These are phyloP conservation scores for Anastrepha obliqua DNA, from an alignment of 1,140 invertebrate genomes.

Conservation along the genomic window DNA sequence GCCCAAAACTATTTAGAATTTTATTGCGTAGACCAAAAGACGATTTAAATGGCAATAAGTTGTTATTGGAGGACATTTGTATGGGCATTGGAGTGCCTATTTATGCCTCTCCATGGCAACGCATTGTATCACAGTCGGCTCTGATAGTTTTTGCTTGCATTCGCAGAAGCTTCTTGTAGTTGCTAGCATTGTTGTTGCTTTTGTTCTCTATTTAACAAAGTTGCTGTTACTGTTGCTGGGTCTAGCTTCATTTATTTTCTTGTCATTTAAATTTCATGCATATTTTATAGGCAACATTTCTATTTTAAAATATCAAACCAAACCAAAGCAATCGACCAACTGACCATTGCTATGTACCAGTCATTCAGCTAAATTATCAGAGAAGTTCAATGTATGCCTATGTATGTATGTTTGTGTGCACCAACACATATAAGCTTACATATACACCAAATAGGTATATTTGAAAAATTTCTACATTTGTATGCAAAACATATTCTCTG, in stretches of 20 bases:
- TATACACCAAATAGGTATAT: background rate
- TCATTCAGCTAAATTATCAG: background rate
- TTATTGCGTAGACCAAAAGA: slow-evolving; percentile 27
- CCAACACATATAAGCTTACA: background rate
- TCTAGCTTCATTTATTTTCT: slow-evolving; percentile 47
- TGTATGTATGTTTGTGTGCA: background rate
- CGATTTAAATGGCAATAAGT: slow-evolving; percentile 26
- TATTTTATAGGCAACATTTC: slow-evolving; percentile 32
- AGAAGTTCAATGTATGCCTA: background rate
- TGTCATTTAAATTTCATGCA: slow-evolving; percentile 52
- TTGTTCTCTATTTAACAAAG: background rate
- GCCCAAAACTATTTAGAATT: slow-evolving; percentile 2
- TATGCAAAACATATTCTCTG: slow-evolving; percentile 4
- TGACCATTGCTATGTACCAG: slow-evolving; percentile 9
- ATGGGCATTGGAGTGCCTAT: background rate
- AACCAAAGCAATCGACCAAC: slow-evolving; percentile 7
- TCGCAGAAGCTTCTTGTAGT: background rate
- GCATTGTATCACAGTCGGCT: background rate
- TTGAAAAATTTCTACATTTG: slow-evolving; percentile 3
- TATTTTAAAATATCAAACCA: slow-evolving; percentile 28
- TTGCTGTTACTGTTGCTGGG: background rate
- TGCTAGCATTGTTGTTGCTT: background rate
- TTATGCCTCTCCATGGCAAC: no score
- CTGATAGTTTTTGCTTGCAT: background rate
- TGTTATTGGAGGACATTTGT: background rate